Evolutionary conservation across 2,888 invertebrate genomes (phyloP).

Genomic region (Clivina fossor): DNA sequence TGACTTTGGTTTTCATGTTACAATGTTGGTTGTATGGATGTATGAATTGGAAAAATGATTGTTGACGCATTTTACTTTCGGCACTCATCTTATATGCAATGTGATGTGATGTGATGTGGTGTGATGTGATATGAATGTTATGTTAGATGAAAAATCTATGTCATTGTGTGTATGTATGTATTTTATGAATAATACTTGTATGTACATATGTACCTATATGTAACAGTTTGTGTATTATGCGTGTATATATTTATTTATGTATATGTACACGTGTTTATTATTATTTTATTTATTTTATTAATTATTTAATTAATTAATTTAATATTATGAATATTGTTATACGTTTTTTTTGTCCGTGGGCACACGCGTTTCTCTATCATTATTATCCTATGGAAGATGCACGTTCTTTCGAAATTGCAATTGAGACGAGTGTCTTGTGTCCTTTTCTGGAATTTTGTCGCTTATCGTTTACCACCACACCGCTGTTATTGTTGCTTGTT

Average conservation of each 20-base stretch:
- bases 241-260: conserved; percentile 20
- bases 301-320: no score
- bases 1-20: no score
- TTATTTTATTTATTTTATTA: no score
- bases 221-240: conserved; percentile 5
- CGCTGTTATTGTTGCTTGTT: no score
- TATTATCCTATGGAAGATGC: not conserved
- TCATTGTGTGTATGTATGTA: conserved; percentile 11
- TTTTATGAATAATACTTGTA: not conserved
- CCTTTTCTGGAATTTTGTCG: no score
- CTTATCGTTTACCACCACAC: no score
- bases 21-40: no score
- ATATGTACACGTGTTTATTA: conserved; percentile 4
- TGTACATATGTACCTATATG: conserved; percentile 3
- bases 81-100: conserved; percentile 3
- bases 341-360: no score
- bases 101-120: conserved; percentile 19
- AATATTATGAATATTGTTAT: no score
- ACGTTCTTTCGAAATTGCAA: not conserved
- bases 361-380: no score
- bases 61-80: not conserved
- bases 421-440: no score
- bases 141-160: conserved; percentile 1
- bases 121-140: conserved; percentile 17
- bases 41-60: no score